Percentiles rank a stretch among this genome's conserved stretches.
These are phyloP conservation scores for Myotis vivesi DNA, from an alignment of 2,797 vertebrate genomes.

Conservation along the genomic window DNA sequence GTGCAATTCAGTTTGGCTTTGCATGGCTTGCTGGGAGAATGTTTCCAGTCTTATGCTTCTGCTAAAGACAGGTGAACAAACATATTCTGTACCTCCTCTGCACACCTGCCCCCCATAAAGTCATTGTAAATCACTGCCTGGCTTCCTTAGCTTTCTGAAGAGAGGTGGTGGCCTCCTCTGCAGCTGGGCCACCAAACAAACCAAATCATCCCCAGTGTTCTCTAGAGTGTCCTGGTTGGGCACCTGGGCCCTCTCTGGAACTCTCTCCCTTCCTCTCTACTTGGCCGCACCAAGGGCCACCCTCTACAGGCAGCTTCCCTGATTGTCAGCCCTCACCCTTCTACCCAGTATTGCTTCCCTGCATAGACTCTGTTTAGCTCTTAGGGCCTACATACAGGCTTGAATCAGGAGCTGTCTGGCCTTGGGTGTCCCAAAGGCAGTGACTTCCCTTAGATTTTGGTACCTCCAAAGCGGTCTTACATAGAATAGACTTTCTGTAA, in stretches of 20 bases:
- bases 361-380: not conserved
- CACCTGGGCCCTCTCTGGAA: not conserved
- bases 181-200: not conserved
- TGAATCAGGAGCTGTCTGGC: not conserved
- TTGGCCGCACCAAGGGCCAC: not conserved
- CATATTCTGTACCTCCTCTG: not conserved
- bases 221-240: not conserved
- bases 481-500: not conserved
- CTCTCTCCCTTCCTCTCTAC: not conserved
- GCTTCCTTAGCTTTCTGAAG: not conserved
- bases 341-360: not conserved
- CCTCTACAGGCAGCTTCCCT: not conserved
- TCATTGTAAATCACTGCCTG: not conserved
- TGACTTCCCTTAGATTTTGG: not conserved
- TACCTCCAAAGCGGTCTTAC: not conserved
- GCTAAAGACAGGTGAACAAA: constrained; percentile 33
- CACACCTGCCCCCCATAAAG: not conserved
- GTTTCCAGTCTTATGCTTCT: not conserved
- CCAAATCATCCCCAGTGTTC: not conserved
- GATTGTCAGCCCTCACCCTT: not conserved
- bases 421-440: not conserved
- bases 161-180: not conserved
- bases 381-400: not conserved
- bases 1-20: not conserved
- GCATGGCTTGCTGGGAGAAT: not conserved